Evolutionary conservation across 2,797 vertebrate genomes (phyloP).

Genomic region (Picus viridis): DNA sequence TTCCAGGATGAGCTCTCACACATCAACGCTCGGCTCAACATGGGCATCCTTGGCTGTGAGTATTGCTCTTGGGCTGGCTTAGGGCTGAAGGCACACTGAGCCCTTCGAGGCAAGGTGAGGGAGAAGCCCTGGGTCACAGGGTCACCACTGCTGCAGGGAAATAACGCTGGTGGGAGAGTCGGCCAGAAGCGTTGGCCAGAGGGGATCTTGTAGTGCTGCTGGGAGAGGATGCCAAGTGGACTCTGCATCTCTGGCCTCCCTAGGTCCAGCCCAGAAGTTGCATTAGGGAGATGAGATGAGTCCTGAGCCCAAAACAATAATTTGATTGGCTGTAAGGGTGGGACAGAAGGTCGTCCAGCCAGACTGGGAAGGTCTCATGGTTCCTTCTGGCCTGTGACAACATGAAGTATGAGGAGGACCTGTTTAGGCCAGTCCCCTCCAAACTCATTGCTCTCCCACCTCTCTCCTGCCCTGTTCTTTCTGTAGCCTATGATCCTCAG

Average conservation of each 20-base stretch:
- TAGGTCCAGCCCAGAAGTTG: neutral
- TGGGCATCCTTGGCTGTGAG: constrained; percentile 99
- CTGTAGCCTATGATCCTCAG: constrained; percentile 95
- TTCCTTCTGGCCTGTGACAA: neutral
- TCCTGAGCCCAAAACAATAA: neutral
- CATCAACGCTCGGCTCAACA: constrained; percentile 98
- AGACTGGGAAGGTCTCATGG: neutral
- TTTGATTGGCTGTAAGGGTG: neutral
- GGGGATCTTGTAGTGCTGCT: neutral
- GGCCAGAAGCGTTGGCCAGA: neutral
- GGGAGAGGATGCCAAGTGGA: neutral
- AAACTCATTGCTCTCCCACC: neutral
- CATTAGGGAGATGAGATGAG: neutral
- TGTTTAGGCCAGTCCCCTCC: neutral
- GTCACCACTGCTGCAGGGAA: neutral
- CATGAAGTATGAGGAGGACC: neutral
- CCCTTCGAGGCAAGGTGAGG: neutral
- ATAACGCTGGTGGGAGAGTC: neutral
- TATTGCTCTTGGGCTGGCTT: constrained; percentile 18
- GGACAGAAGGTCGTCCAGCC: neutral
- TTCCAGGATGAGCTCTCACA: constrained; percentile 95
- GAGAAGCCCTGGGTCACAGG: neutral
- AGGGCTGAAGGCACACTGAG: neutral
- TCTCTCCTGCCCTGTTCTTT: neutral
- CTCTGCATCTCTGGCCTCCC: neutral